Conservation (phyloP, 1,140 invertebrate species). For the Tetragnatha versicolor region DNA sequence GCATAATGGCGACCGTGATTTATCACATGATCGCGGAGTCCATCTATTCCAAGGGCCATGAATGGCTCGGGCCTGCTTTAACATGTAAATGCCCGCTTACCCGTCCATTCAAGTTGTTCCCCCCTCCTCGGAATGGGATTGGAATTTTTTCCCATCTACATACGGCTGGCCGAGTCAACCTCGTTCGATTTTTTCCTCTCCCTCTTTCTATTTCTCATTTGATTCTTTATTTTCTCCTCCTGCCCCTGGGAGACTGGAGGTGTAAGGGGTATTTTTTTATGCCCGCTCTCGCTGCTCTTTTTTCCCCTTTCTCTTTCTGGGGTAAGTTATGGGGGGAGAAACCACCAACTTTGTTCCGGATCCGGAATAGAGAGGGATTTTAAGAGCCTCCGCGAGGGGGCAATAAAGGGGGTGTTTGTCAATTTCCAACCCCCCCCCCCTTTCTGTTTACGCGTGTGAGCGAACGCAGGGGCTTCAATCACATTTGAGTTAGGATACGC, state of each 20-base stretch:
- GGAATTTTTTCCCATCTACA: slow-evolving; percentile 39
- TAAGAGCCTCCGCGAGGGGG: slow-evolving; percentile 23
- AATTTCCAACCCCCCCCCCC: neutral
- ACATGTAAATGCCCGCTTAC: slow-evolving; percentile 54
- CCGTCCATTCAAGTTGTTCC: slow-evolving; percentile 44
- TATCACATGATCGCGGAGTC: slow-evolving; percentile 52
- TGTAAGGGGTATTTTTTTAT: slow-evolving; percentile 3
- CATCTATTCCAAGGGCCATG: slow-evolving; percentile 50
- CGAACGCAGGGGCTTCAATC: too few relatives aligned
- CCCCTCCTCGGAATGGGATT: slow-evolving; percentile 27
- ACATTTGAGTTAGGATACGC: too few relatives aligned
- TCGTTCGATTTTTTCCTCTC: neutral
- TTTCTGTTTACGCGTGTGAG: slow-evolving; percentile 3
- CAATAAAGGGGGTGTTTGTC: slow-evolving; percentile 30
- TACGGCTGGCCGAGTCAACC: slow-evolving; percentile 27
- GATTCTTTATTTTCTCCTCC: slow-evolving; percentile 19
- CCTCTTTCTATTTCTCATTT: slow-evolving; percentile 28
- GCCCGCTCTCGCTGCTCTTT: neutral
- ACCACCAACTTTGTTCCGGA: slow-evolving; percentile 44
- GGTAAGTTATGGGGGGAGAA: slow-evolving; percentile 33
- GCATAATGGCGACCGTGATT: slow-evolving; percentile 51
- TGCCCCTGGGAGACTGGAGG: neutral
- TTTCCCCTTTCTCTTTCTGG: slow-evolving; percentile 7
- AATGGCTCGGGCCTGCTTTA: slow-evolving; percentile 49
- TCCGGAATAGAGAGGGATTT: slow-evolving; percentile 7